Evolutionary conservation across 2,797 vertebrate genomes (phyloP).

Genomic region (Sebastes melanostomus): DNA sequence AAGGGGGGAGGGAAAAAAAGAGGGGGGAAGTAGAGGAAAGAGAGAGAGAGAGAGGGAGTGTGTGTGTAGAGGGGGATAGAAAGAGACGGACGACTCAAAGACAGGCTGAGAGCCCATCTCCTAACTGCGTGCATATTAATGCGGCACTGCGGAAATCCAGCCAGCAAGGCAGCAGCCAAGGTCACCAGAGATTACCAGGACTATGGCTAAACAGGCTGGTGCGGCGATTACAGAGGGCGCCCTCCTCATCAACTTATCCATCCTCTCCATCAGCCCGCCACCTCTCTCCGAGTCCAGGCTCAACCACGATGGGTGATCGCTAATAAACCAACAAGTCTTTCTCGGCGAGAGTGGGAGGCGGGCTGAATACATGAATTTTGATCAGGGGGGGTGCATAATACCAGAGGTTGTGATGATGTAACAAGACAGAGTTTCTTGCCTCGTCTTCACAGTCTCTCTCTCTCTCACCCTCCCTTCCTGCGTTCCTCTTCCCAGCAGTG

Average conservation of each 20-base stretch:
- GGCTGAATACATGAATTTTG: conserved; percentile 62
- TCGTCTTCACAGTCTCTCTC: not conserved
- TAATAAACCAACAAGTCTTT: conserved; percentile 56
- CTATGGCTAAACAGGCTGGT: conserved; percentile 69
- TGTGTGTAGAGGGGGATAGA: not conserved
- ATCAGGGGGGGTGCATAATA: conserved; percentile 46
- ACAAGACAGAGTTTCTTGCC: conserved; percentile 58
- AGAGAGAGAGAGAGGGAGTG: not conserved
- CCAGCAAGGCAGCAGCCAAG: conserved; percentile 66
- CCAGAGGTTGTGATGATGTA: conserved; percentile 62
- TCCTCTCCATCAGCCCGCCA: not conserved
- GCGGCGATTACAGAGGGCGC: conserved; percentile 43
- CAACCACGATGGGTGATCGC: conserved; percentile 24
- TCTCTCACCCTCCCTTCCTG: not conserved
- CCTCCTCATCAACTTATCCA: conserved; percentile 24
- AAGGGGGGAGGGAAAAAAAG: conserved; percentile 2
- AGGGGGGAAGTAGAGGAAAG: too few relatives aligned
- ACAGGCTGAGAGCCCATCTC: conserved; percentile 55
- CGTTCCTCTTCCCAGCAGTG: conserved; percentile 22
- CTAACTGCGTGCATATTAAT: conserved; percentile 62
- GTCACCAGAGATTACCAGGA: conserved; percentile 77
- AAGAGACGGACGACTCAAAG: conserved; percentile 38
- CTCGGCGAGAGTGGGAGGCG: conserved; percentile 39
- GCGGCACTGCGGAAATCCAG: conserved; percentile 64
- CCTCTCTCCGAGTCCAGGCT: not conserved